A percentile compares a stretch with the other conserved stretches of the same genome.
These are phyloP conservation scores for Tyto alba DNA, from an alignment of 2,113 vertebrate species.

Conservation along the genomic window DNA sequence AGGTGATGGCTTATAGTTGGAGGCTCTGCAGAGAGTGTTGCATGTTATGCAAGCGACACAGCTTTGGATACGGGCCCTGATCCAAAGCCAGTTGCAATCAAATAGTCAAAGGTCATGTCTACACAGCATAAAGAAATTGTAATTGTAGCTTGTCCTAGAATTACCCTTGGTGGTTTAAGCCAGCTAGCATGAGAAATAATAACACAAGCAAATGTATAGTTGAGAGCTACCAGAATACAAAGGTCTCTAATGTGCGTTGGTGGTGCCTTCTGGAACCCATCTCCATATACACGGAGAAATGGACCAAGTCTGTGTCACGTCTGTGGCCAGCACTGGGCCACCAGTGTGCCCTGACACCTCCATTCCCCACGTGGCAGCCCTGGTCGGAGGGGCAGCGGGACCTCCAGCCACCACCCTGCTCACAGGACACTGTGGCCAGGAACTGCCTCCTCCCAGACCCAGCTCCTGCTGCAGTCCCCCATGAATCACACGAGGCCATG, in stretches of 20 bases:
- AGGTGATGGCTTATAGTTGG: conserved; percentile 6
- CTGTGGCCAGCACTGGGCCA: not conserved
- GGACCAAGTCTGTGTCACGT: fast-evolving
- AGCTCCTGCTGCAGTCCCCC: not conserved
- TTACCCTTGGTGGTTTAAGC: conserved; percentile 37
- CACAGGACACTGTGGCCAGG: not conserved
- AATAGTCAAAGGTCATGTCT: conserved; percentile 55
- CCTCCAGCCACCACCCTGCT: not conserved
- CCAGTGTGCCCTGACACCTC: not conserved
- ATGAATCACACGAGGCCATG: fast-evolving
- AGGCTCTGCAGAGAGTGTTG: conserved; percentile 35
- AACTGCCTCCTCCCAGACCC: not conserved
- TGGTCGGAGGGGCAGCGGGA: not conserved
- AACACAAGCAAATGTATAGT: not conserved
- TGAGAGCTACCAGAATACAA: not conserved
- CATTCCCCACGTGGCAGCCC: fast-evolving
- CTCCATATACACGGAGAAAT: fast-evolving
- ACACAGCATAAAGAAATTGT: conserved; percentile 30
- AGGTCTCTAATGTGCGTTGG: not conserved
- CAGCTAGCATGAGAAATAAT: not conserved
- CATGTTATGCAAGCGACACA: not conserved
- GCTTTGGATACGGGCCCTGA: conserved; percentile 42
- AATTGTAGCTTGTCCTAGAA: conserved; percentile 46
- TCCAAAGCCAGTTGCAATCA: conserved; percentile 43
- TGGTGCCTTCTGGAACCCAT: not conserved